A percentile compares a stretch with the other conserved stretches of the same genome.
These are phyloP conservation scores for Oostethus manadensis DNA, from an alignment of 2,113 vertebrate genomes.

Conservation along the genomic window DNA sequence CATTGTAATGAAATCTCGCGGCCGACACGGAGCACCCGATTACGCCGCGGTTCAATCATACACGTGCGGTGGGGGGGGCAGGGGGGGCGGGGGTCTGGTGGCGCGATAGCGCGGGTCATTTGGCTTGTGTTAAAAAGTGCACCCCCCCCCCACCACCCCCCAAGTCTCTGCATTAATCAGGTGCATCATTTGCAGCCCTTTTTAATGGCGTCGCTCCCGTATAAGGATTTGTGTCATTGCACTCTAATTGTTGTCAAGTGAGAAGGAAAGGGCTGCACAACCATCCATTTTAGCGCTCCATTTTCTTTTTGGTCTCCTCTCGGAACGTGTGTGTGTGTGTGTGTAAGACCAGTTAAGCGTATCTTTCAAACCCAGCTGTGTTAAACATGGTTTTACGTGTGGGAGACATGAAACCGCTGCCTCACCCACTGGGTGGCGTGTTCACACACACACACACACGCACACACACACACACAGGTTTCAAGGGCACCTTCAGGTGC, in stretches of 20 bases:
- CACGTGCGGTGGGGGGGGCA: conserved; percentile 10
- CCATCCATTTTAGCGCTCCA: conserved; percentile 15
- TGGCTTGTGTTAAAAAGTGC: conserved; percentile 52
- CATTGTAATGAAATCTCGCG: conserved; percentile 64
- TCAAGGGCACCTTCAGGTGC: conserved; percentile 63
- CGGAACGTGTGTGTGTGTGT: neutral
- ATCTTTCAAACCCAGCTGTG: conserved; percentile 60
- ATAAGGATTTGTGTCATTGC: conserved; percentile 45
- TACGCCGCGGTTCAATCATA: conserved; percentile 51
- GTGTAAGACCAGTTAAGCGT: neutral
- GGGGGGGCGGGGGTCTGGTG: neutral
- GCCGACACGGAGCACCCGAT: conserved; percentile 58
- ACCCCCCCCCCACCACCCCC: too few relatives aligned
- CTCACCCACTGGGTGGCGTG: conserved; percentile 41
- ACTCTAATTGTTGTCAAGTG: conserved; percentile 64
- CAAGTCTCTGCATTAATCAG: conserved; percentile 47
- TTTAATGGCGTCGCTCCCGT: conserved; percentile 45
- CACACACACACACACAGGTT: conserved; percentile 23
- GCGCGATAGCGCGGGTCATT: conserved; percentile 36
- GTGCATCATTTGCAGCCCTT: conserved; percentile 46
- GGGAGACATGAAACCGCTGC: conserved; percentile 62
- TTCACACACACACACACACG: conserved; percentile 16
- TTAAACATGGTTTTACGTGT: conserved; percentile 66
- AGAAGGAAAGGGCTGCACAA: neutral
- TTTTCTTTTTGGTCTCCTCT: conserved; percentile 14